phyloP scores from a whole-genome alignment of 2,888 invertebrate species.

The Zonitis immaculata region DNA sequence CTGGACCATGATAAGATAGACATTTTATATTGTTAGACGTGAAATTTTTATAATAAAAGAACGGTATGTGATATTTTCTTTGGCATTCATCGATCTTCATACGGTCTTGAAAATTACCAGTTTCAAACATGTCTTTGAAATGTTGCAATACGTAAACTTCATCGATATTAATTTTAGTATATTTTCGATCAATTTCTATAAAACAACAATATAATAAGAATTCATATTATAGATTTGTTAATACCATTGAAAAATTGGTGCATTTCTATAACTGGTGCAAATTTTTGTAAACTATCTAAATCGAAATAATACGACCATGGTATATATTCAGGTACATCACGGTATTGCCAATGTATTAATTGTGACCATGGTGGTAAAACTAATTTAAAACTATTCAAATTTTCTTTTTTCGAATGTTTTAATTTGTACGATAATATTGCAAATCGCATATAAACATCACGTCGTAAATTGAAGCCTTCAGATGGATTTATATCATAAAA shows the following conservation, averaged over 20 bases:
- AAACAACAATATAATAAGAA: slow-evolving; percentile 12
- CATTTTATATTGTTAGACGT: slow-evolving; percentile 65
- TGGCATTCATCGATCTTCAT: slow-evolving; percentile 61
- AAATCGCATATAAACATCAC: slow-evolving; percentile 93
- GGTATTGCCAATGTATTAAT: slow-evolving; percentile 80
- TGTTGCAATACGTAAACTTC: slow-evolving; percentile 77
- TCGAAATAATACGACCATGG: slow-evolving; percentile 89
- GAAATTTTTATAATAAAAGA: slow-evolving; percentile 71
- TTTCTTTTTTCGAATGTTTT: slow-evolving; percentile 48
- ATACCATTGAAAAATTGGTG: slow-evolving; percentile 68
- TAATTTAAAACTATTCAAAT: slow-evolving; percentile 55
- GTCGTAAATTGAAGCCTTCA: slow-evolving; percentile 94
- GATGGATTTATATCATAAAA: slow-evolving; percentile 92
- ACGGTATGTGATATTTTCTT: slow-evolving; percentile 51
- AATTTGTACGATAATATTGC: slow-evolving; percentile 76
- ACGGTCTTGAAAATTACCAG: slow-evolving; percentile 77
- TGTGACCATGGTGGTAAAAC: slow-evolving; percentile 92
- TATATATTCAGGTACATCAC: slow-evolving; percentile 56
- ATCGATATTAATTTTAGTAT: slow-evolving; percentile 57
- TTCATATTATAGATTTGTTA: neutral
- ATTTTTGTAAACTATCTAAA: slow-evolving; percentile 66
- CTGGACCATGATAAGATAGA: slow-evolving; percentile 77
- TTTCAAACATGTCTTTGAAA: slow-evolving; percentile 78
- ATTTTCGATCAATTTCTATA: slow-evolving; percentile 48
- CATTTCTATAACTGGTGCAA: slow-evolving; percentile 84